Evolutionary conservation across 2,797 vertebrate species (phyloP).

Genomic region (Anisognathus igniventris): DNA sequence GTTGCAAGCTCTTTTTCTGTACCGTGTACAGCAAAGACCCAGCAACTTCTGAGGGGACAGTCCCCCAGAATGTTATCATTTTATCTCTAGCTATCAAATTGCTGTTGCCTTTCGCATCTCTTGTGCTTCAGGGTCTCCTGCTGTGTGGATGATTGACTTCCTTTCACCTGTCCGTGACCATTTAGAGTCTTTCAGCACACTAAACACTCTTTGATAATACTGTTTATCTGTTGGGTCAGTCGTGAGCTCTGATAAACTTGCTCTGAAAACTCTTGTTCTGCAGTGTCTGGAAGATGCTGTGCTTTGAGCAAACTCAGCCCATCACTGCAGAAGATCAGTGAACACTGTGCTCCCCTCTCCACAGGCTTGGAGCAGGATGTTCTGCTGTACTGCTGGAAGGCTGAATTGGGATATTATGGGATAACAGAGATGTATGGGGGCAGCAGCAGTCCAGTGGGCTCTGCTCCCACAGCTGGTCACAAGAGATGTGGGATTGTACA

Average conservation of each 20-base stretch:
- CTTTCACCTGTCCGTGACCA: neutral
- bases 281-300: neutral
- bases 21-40: neutral
- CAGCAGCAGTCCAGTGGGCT: neutral
- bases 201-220: neutral
- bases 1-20: neutral
- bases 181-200: neutral
- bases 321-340: neutral
- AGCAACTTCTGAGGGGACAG: neutral
- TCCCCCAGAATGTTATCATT: neutral
- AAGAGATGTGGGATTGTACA: neutral
- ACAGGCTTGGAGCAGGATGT: neutral
- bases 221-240: neutral
- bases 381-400: neutral
- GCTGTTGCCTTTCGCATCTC: neutral
- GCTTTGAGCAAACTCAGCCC: neutral
- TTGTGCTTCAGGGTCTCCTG: neutral
- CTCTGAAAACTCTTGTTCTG: neutral
- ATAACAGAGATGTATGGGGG: neutral
- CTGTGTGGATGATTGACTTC: neutral
- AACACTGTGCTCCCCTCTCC: neutral
- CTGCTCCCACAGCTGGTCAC: neutral
- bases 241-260: neutral
- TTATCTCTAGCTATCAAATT: neutral
- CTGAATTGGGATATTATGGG: neutral